Conservation (phyloP, 2,888 invertebrate species). For the Torymus texanus region DNA sequence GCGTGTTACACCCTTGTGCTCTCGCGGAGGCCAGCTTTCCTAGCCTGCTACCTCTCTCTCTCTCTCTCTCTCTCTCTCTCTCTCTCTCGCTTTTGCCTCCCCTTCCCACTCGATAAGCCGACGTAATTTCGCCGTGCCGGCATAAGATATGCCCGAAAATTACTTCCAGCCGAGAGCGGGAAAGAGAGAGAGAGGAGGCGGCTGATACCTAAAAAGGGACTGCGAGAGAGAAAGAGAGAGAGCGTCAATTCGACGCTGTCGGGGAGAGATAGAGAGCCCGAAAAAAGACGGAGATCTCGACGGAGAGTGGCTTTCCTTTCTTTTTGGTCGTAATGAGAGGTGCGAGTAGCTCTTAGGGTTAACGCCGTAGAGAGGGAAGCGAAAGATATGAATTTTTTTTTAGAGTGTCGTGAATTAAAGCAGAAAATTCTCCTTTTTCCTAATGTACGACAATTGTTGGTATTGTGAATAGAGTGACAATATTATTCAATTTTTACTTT, state of each 20-base stretch:
- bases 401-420: no score
- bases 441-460: no score
- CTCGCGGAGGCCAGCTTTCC: constrained; percentile 21
- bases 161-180: constrained; percentile 53
- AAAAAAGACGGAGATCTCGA: not conserved
- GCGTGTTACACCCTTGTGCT: constrained; percentile 55
- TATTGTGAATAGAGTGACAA: no score
- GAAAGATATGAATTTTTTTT: no score
- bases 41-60: constrained; percentile 14
- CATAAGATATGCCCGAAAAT: constrained; percentile 60
- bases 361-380: no score
- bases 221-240: not conserved
- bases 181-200: constrained; percentile 11
- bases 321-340: not conserved
- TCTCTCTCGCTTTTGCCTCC: constrained; percentile 24
- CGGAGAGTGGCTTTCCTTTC: not conserved
- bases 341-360: no score
- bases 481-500: no score
- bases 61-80: not conserved
- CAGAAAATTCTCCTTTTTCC: no score
- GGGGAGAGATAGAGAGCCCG: not conserved
- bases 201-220: constrained; percentile 15
- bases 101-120: constrained; percentile 58
- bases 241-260: constrained; percentile 10
- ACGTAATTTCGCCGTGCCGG: constrained; percentile 57